Evolutionary conservation across 2,888 invertebrate species (phyloP), one percentile per base, ranked within the genome.

Genomic region (Drosophila quinaria): DNA sequence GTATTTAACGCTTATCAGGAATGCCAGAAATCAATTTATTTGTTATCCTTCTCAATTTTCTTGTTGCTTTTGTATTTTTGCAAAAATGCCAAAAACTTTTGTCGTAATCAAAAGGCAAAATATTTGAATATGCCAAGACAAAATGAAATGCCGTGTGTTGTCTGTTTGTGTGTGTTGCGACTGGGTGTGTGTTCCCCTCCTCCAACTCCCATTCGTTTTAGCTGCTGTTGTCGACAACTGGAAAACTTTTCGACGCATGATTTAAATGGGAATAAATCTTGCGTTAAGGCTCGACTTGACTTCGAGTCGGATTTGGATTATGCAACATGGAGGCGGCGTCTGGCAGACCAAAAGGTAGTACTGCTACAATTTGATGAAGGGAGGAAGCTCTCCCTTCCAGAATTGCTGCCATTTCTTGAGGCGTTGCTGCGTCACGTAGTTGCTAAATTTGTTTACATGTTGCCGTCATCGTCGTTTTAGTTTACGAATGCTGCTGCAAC

Each of bases 251-350:
- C 76, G 84, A 86, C 86, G 86, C 89, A 86, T 86, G 86, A 90
- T 86, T 86, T 87, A 90, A 87, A 87, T 87, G 89, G 76, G 73
- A 87, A 87, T 87, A 87, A 87, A 87, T 88, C 89, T 90, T 86
- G 86, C 78, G 90, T 90, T 88, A 87, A 87, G 89, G 49, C 49
- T 74, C 70, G 69, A 37, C 58, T 74, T 70, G 70, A 79, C 80
- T 55, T 9, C 22, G 33, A 33, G 31, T 79, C 51, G 74, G 73
- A 87, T 84, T 85, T 74, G 81, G 90, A 90, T 87, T 87, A 89
- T 89, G 85, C 89, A 83, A 85, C 52, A 67, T 55, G 70, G 47
- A 44, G 72, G 54, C 74, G 31, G 29, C 78, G 59, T 59, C 74
- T 67, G 67, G 33, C 62, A 61, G 60, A 54, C 66, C 13, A 56